Evolutionary conservation across 2,888 invertebrate genomes (phyloP).

Genomic region (Linyphia triangularis): DNA sequence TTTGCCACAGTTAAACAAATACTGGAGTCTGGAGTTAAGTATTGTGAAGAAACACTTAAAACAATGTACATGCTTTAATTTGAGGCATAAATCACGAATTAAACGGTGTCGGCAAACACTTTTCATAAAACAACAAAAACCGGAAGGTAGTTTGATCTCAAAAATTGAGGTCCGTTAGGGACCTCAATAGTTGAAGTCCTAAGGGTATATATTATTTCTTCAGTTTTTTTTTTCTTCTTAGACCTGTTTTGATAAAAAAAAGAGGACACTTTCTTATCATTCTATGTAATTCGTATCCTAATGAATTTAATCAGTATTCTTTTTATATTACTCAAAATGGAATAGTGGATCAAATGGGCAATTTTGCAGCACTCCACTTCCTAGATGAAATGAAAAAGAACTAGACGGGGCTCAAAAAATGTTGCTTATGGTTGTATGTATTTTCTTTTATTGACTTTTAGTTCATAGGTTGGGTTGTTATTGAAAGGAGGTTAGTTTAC

Average conservation of each 20-base stretch:
- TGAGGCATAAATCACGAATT: too few relatives aligned
- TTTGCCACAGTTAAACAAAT: too few relatives aligned
- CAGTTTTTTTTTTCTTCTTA: neutral
- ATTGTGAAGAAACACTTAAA: too few relatives aligned
- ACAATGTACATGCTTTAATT: too few relatives aligned
- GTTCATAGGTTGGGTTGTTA: too few relatives aligned
- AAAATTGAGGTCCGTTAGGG: slow-evolving; percentile 16
- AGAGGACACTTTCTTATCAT: neutral
- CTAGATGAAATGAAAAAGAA: neutral
- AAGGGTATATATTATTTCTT: neutral
- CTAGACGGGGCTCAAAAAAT: too few relatives aligned
- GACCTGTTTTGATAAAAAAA: slow-evolving; percentile 26
- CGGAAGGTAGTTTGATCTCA: neutral
- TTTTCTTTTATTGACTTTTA: too few relatives aligned
- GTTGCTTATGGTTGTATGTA: too few relatives aligned
- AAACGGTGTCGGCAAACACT: too few relatives aligned
- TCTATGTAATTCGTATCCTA: too few relatives aligned
- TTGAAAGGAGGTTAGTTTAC: too few relatives aligned
- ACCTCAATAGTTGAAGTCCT: neutral
- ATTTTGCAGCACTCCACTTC: neutral
- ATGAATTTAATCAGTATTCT: neutral
- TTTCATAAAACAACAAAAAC: neutral
- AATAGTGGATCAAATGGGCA: neutral
- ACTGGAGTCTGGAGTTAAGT: too few relatives aligned
- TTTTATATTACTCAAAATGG: neutral